A percentile compares a stretch with the other conserved stretches of the same genome.
These are phyloP conservation scores for Pangasius mekongensis DNA, from an alignment of 2,797 vertebrate species.

Conservation along the genomic window DNA sequence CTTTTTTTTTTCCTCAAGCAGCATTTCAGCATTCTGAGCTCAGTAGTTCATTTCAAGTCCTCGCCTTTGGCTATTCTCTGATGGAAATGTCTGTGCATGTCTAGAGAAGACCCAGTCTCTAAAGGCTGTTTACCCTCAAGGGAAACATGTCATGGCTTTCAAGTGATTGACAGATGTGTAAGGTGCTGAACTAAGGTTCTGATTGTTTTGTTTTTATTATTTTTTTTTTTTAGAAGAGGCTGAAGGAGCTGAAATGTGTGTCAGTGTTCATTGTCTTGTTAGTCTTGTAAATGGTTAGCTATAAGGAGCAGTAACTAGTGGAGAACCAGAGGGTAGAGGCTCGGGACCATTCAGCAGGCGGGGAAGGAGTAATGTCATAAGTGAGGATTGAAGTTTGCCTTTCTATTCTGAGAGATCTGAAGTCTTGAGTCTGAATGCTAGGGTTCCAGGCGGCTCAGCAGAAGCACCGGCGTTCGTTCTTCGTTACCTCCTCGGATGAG, in stretches of 20 bases:
- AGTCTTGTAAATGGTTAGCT: slow-evolving; percentile 21
- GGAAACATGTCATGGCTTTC: slow-evolving; percentile 45
- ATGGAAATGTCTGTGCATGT: neutral
- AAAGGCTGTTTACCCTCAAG: slow-evolving; percentile 27
- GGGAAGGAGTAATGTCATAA: slow-evolving; percentile 33
- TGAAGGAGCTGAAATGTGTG: slow-evolving; percentile 2
- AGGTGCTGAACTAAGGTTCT: slow-evolving; percentile 43
- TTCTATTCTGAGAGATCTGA: slow-evolving; percentile 38
- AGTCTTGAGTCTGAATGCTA: slow-evolving; percentile 6
- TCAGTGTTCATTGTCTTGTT: neutral
- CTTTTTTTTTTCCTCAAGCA: slow-evolving; percentile 18
- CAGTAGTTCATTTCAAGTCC: slow-evolving; percentile 22
- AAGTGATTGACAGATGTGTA: slow-evolving; percentile 24
- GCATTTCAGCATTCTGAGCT: slow-evolving; percentile 17
- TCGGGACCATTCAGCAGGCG: slow-evolving; percentile 53
- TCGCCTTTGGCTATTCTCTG: neutral
- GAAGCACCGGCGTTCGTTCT: slow-evolving; percentile 93
- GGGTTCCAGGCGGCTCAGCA: slow-evolving; percentile 79
- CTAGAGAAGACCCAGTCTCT: slow-evolving; percentile 5
- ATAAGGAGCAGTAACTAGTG: slow-evolving; percentile 22
- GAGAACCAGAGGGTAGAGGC: slow-evolving; percentile 18
- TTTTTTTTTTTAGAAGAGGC: neutral
- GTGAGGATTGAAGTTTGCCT: slow-evolving; percentile 28
- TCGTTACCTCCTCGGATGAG: slow-evolving; percentile 97
- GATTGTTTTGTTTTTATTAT: neutral